Evolutionary conservation across 2,888 invertebrate genomes (phyloP), one percentile per base, ranked within the genome.

Genomic region (Himalopsyche kuldschensis): DNA sequence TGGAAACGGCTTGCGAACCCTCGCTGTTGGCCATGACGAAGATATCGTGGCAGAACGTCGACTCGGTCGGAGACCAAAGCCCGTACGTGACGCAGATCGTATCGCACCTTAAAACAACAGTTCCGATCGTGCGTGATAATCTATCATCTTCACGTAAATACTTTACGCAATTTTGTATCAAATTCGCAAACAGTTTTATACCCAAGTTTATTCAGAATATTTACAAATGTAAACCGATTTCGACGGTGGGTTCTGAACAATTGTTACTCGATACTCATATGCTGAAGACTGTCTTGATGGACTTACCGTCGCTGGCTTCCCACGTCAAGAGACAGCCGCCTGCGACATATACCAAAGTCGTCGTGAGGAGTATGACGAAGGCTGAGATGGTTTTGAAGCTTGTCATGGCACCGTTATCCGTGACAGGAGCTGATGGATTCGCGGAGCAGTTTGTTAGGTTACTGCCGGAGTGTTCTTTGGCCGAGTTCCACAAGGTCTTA

Each of bases 311-410:
- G 0, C 95, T 98, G 31, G 97, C 97, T 0, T 97, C 97, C 0
- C 96, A 96, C 87, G 95, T 98, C 0, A 95, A 95, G 85, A 92
- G 98, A 8, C 97, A 97, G 87, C 97, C 98, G 5, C 98, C 98
- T 0, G 95, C 97, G 0, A 96, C 97, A 85, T 98, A 95, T 86
- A 94, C 95, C 0, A 96, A 96, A 88, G 95, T 95, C 35, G 97
- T 97, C 0, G 94, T 96, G 0, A 95, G 95, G 90, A 93, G 98
- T 47, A 99, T 99, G 98, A 97, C 97, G 0, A 97, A 97, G 88
- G 99, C 99, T 0, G 99, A 99, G 90, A 98, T 99, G 97, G 96
- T 99, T 55, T 91, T 99, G n/a, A 99, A 99, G 91, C 93, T 99
- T 41, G 98, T 99, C 0, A 99, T 99, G 99, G 96, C 98, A 0